phyloP scores from a whole-genome alignment of 2,888 invertebrate species.

The Glomeris marginata region DNA sequence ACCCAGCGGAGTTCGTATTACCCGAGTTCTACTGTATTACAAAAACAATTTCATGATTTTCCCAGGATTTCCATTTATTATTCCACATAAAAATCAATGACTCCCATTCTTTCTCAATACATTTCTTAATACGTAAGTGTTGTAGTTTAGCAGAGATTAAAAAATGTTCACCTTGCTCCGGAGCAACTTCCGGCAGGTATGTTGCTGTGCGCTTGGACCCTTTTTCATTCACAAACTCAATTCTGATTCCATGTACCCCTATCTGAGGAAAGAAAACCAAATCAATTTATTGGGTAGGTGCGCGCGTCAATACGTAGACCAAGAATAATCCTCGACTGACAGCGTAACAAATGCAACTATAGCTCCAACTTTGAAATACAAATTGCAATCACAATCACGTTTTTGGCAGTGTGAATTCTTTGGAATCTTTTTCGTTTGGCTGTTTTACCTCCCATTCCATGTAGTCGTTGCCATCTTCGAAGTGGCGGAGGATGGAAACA shows the following conservation, averaged over 20 bases:
- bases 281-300: too few relatives aligned
- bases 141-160: too few relatives aligned
- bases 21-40: too few relatives aligned
- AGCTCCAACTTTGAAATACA: too few relatives aligned
- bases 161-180: constrained; percentile 87
- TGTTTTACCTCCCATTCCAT: constrained; percentile 79
- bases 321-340: too few relatives aligned
- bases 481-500: constrained; percentile 88
- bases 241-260: constrained; percentile 92
- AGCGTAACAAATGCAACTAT: too few relatives aligned
- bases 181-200: constrained; percentile 94
- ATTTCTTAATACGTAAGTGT: not conserved
- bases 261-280: too few relatives aligned
- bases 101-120: too few relatives aligned
- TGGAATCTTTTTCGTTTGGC: not conserved
- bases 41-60: not conserved
- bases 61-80: not conserved
- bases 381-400: too few relatives aligned
- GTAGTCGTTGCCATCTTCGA: constrained; percentile 89
- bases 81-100: not conserved
- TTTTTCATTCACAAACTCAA: constrained; percentile 89
- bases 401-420: too few relatives aligned
- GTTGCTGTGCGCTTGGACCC: constrained; percentile 90
- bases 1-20: too few relatives aligned
- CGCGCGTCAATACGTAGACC: too few relatives aligned